These are phyloP conservation scores for Spilogale gracilis DNA, from an alignment of 2,113 vertebrate genomes.

Conservation along the genomic window DNA sequence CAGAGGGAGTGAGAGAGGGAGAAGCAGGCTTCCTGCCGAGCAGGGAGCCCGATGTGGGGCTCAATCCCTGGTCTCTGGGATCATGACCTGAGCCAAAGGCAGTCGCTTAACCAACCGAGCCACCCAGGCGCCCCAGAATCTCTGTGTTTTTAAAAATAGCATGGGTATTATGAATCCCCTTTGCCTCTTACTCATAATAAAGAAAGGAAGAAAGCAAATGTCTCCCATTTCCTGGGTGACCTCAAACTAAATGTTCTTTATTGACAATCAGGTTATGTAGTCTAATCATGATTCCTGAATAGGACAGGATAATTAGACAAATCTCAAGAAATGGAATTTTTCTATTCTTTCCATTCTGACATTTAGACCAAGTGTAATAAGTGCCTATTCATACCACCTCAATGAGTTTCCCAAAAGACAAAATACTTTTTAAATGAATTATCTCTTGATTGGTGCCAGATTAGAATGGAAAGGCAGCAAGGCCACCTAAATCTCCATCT, in stretches of 20 bases:
- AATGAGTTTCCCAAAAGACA: constrained; percentile 8
- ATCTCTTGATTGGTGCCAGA: neutral
- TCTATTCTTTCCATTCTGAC: neutral
- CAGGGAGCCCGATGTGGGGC: too few species aligned
- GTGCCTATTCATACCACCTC: neutral
- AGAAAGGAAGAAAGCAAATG: constrained; percentile 9
- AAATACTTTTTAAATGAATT: constrained; percentile 16
- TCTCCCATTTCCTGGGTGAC: neutral
- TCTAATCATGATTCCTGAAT: constrained; percentile 35
- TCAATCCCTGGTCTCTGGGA: too few species aligned
- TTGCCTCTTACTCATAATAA: constrained; percentile 18
- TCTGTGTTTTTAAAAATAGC: neutral
- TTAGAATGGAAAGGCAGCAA: neutral
- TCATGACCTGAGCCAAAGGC: too few species aligned
- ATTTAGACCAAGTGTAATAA: neutral
- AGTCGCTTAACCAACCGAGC: too few species aligned
- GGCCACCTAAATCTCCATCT: constrained; percentile 27
- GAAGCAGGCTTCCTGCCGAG: too few species aligned
- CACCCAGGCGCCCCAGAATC: neutral
- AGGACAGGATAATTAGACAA: neutral
- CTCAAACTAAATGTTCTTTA: neutral
- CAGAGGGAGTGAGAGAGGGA: too few species aligned
- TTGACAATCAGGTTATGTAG: neutral
- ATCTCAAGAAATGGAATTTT: neutral
- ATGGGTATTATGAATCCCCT: neutral